Conservation (phyloP, 2,797 vertebrate species). For the Spheniscus humboldti region DNA sequence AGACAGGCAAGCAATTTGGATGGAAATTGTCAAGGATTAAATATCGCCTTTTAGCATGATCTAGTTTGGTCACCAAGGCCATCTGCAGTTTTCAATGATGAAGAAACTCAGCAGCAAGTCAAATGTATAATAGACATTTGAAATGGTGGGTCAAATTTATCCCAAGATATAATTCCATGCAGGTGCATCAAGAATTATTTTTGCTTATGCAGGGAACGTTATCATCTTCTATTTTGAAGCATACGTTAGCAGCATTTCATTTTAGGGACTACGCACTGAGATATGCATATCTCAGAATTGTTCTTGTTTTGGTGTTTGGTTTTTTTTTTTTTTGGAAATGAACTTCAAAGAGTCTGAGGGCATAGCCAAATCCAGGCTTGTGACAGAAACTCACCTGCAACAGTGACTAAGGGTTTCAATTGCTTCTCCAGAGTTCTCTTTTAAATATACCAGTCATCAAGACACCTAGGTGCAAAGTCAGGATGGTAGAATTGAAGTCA, state of each 20-base stretch:
- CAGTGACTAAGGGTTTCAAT: background rate
- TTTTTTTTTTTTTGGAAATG: background rate
- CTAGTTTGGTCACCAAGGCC: background rate
- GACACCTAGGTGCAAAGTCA: background rate
- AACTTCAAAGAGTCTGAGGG: background rate
- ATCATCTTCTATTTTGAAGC: no score
- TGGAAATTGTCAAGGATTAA: background rate
- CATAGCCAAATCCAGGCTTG: background rate
- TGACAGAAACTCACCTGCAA: background rate
- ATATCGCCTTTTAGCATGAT: background rate
- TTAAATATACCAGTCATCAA: background rate
- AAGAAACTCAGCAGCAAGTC: background rate
- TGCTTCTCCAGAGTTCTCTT: background rate
- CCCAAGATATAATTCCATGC: no score
- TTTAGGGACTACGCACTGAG: no score
- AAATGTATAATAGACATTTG: background rate
- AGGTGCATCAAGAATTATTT: no score
- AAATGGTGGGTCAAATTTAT: background rate
- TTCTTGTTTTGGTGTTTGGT: no score
- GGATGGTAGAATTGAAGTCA: background rate
- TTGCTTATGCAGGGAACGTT: no score
- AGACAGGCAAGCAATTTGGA: background rate
- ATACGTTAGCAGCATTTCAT: no score
- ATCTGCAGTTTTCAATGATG: background rate
- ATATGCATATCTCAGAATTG: no score